phyloP scores from a whole-genome alignment of 2,888 invertebrate genomes.

The Esperia sulphurella region DNA sequence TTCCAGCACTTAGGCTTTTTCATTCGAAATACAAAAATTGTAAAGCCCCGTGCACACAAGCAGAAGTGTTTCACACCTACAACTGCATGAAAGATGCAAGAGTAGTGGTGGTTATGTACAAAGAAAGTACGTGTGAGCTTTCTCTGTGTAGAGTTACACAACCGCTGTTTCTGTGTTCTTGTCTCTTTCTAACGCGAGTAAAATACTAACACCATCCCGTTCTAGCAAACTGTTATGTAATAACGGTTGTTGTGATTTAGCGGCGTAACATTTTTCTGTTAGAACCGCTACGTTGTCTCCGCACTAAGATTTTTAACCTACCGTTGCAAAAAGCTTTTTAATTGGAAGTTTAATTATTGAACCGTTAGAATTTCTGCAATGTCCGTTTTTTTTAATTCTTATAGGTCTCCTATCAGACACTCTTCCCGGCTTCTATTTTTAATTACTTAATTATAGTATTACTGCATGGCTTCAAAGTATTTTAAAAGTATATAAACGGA shows the following conservation, averaged over 20 bases:
- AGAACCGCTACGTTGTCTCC: slow-evolving; percentile 50
- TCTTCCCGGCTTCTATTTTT: too few species aligned
- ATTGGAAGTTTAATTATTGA: neutral
- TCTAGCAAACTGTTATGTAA: slow-evolving; percentile 70
- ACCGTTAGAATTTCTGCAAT: too few species aligned
- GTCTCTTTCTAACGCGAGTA: slow-evolving; percentile 49
- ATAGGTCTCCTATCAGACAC: too few species aligned
- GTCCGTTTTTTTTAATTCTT: too few species aligned
- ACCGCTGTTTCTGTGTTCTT: slow-evolving; percentile 37
- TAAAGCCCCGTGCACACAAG: slow-evolving; percentile 61
- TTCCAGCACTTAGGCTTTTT: slow-evolving; percentile 57
- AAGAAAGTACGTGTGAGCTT: slow-evolving; percentile 75
- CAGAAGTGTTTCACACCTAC: slow-evolving; percentile 17
- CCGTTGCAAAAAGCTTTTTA: neutral
- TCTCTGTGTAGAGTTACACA: slow-evolving; percentile 76
- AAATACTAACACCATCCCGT: slow-evolving; percentile 33
- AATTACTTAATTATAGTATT: too few species aligned
- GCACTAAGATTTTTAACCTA: slow-evolving; percentile 22
- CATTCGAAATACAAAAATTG: slow-evolving; percentile 54
- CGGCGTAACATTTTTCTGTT: slow-evolving; percentile 71
- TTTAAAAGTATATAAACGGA: neutral
- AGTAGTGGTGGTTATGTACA: slow-evolving; percentile 40
- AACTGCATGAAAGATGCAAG: slow-evolving; percentile 31
- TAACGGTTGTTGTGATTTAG: slow-evolving; percentile 75
- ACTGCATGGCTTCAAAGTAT: neutral